These are phyloP conservation scores for Pandemis heparana DNA, from an alignment of 2,888 invertebrate species.

Conservation along the genomic window DNA sequence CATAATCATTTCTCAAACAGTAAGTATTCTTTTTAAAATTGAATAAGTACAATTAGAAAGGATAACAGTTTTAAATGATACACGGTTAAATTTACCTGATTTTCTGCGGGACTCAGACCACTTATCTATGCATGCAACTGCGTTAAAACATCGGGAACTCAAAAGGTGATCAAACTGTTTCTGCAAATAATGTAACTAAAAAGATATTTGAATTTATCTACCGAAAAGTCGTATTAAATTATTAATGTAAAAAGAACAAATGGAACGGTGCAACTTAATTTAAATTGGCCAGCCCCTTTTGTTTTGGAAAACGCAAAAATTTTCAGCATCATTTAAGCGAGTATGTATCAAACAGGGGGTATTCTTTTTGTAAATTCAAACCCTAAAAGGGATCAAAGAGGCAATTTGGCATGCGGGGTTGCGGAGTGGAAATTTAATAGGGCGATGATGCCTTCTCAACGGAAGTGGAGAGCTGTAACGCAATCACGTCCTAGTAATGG, in stretches of 20 bases:
- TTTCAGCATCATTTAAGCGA: constrained; percentile 24
- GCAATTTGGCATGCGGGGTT: constrained; percentile 32
- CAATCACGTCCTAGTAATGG: constrained; percentile 13
- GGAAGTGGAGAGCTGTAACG: constrained; percentile 25
- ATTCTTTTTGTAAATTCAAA: constrained; percentile 33
- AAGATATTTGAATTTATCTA: neutral
- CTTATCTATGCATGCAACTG: too few relatives aligned
- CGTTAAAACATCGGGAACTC: too few relatives aligned
- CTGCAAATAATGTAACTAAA: too few relatives aligned
- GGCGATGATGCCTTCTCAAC: constrained; percentile 17
- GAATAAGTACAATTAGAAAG: too few relatives aligned
- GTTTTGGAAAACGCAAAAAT: neutral
- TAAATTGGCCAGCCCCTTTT: neutral
- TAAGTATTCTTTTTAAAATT: too few relatives aligned
- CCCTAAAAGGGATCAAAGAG: constrained; percentile 37
- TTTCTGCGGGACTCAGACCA: too few relatives aligned
- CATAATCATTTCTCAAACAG: too few relatives aligned
- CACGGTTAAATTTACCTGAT: too few relatives aligned
- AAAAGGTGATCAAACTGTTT: too few relatives aligned
- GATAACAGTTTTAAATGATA: too few relatives aligned
- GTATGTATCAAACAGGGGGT: constrained; percentile 20
- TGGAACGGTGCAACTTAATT: neutral
- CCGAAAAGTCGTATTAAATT: neutral
- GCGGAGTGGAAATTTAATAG: constrained; percentile 34
- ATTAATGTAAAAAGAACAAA: neutral